Evolutionary conservation across 1,140 invertebrate species (phyloP).

Genomic region (Periplaneta americana): DNA sequence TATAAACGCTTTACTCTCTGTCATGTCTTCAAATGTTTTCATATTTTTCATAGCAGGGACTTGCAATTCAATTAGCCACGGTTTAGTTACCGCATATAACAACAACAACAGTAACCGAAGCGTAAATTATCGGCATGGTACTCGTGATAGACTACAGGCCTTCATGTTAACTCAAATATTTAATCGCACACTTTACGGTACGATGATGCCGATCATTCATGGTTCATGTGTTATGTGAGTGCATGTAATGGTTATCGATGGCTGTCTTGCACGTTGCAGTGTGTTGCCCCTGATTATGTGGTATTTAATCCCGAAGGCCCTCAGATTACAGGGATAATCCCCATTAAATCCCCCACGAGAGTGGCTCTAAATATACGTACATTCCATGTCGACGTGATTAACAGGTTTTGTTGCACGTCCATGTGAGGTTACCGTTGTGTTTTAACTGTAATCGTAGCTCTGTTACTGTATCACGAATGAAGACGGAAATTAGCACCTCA

Average conservation of each 20-base stretch:
- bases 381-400: not conserved
- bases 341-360: not conserved
- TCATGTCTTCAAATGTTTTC: too few relatives aligned
- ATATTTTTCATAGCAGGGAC: too few relatives aligned
- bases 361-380: not conserved
- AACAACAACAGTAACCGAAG: not conserved
- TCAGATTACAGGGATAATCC: not conserved
- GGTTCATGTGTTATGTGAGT: not conserved
- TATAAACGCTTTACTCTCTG: too few relatives aligned
- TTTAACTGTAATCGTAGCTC: too few relatives aligned
- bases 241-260: not conserved
- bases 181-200: not conserved
- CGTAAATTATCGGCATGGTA: not conserved
- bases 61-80: too few relatives aligned
- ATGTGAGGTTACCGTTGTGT: too few relatives aligned
- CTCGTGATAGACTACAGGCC: not conserved
- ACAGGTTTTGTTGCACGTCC: too few relatives aligned
- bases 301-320: not conserved
- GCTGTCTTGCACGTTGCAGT: not conserved
- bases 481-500: too few relatives aligned
- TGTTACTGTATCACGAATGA: too few relatives aligned
- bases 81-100: too few relatives aligned
- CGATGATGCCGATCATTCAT: not conserved
- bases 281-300: not conserved
- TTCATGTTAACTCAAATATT: not conserved